These are phyloP conservation scores for Pseudobourletiella spinata DNA, from an alignment of 1,140 invertebrate species.

Conservation along the genomic window DNA sequence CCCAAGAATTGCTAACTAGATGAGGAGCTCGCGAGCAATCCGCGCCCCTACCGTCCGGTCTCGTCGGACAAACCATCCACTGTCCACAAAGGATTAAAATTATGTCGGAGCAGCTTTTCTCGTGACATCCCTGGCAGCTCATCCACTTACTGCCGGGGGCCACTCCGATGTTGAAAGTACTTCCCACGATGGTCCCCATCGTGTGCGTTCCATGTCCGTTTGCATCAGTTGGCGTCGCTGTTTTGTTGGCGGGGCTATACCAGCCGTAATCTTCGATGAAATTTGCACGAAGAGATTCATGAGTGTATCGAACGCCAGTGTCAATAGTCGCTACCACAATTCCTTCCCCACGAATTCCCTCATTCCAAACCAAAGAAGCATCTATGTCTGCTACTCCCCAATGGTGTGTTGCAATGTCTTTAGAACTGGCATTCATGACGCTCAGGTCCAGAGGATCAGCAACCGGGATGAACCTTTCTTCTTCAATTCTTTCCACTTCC, in stretches of 20 bases:
- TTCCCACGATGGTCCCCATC: not conserved
- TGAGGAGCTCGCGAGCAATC: not conserved
- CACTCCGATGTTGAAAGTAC: not conserved
- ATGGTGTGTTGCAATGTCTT: not conserved
- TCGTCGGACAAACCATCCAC: not conserved
- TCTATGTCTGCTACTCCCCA: not conserved
- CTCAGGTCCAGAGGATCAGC: not conserved
- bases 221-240: not conserved
- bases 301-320: constrained; percentile 6
- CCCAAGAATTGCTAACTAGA: not conserved
- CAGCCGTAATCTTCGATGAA: constrained; percentile 5
- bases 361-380: not conserved
- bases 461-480: not conserved
- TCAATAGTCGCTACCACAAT: not conserved
- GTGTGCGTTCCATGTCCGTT: constrained; percentile 1
- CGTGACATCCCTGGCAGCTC: not conserved
- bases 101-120: not conserved
- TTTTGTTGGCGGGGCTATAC: not conserved
- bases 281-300: not conserved
- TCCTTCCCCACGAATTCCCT: not conserved
- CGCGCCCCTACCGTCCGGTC: not conserved
- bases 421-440: not conserved
- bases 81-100: not conserved
- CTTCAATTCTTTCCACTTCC: not conserved
- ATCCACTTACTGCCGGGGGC: too few species aligned